Base-by-base conservation (phyloP, 1,140 invertebrate species). In the Anoplophora glabripennis region DNA sequence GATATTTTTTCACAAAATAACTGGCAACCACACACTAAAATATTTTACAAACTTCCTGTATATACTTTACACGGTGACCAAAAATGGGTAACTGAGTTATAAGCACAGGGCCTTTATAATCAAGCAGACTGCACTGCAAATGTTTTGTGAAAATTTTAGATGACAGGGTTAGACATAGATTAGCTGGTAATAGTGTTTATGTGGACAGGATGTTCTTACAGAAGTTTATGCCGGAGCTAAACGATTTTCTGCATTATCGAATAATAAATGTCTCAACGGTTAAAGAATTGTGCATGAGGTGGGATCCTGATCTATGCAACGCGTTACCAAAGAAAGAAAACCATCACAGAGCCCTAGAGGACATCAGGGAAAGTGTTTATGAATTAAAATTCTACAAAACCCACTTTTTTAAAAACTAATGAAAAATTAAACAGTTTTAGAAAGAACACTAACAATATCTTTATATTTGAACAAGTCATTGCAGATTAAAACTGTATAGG, bases 191-290 rank as follows among this genome's bases (percentile, higher is more conserved):
- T 79, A 88, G 90, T 53, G 82, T 98, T 7, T 89, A 92, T 68
- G 86, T 89, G 80, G 95, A 99, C 75, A 78, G 88, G 61, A 51
- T 87, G 10, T 96, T 95, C 76, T 61, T 96, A 34, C 60, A 70
- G 1, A 89, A 88, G 76, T 84, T 88, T 65, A 89, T 94, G 86
- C 89, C 91, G 0, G 75, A 64, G 36, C 71, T 94, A 11, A 72
- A 89, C 69, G 70, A 86, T 9, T 90, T 94, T 76, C 78, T 98
- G 53, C 93, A 98, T 77, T 97, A 98, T 36, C 21, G 95, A 70
- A 88, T 94, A 18, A 87, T 98, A 49, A 96, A 99, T 84, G 94
- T 97, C 3, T 93, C 89, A 34, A 84, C 89, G 3, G 77, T 98
- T 1, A 97, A 96, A 76, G 94, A 97, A 78, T 69, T 98, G 63